Evolutionary conservation across 1,140 invertebrate species (phyloP).

Genomic region (Piezodorus guildinii): DNA sequence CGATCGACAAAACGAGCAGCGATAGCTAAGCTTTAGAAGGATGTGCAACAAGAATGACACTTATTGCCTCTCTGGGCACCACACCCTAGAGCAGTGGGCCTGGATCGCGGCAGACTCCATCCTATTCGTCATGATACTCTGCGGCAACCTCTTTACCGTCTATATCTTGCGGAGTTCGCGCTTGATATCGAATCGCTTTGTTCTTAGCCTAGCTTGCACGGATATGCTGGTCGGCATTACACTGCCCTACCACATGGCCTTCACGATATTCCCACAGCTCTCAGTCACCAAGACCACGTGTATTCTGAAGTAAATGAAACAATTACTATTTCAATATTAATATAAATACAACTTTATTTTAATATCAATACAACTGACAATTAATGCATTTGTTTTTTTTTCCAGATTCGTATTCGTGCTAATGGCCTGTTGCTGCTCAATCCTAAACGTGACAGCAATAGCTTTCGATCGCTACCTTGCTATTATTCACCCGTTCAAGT

Average conservation of each 20-base stretch:
- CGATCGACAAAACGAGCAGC: too few species aligned
- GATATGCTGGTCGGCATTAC: slow-evolving; percentile 59
- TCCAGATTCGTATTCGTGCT: slow-evolving; percentile 56
- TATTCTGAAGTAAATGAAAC: slow-evolving; percentile 24
- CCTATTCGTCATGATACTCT: slow-evolving; percentile 50
- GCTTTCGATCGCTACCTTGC: slow-evolving; percentile 72
- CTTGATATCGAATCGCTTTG: slow-evolving; percentile 56
- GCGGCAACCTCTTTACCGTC: slow-evolving; percentile 59
- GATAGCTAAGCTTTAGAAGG: too few species aligned
- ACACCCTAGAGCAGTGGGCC: slow-evolving; percentile 1
- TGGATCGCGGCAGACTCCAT: slow-evolving; percentile 49
- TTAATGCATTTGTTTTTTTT: neutral
- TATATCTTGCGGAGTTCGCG: slow-evolving; percentile 51
- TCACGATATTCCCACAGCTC: slow-evolving; percentile 47
- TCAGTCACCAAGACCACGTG: slow-evolving; percentile 46
- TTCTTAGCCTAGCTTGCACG: slow-evolving; percentile 55
- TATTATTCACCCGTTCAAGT: slow-evolving; percentile 68
- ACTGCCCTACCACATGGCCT: slow-evolving; percentile 58
- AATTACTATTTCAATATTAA: neutral
- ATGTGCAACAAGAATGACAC: slow-evolving; percentile 14
- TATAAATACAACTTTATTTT: neutral
- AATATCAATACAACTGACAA: neutral
- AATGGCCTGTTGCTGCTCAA: slow-evolving; percentile 58
- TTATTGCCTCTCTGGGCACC: slow-evolving; percentile 7
- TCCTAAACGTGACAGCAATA: slow-evolving; percentile 71